phyloP scores from a whole-genome alignment of 2,888 invertebrate genomes.

The Ypsolopha sequella region DNA sequence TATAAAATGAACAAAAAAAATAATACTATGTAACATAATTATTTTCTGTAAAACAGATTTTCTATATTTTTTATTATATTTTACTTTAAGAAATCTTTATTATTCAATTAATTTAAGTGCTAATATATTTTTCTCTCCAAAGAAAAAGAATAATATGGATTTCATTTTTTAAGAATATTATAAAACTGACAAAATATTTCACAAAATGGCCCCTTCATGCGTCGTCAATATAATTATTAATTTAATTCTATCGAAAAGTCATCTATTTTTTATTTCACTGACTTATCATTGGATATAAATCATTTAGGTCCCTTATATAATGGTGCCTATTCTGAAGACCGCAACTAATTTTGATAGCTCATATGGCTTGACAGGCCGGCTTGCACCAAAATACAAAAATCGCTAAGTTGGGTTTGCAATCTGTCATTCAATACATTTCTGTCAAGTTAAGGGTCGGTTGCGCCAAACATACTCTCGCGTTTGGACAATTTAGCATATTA shows the following conservation, averaged over 20 bases:
- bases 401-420: too few species aligned
- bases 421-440: too few species aligned
- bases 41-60: conserved; percentile 5
- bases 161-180: background rate
- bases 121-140: conserved; percentile 2
- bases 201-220: background rate
- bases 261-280: conserved; percentile 6
- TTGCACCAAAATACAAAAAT: too few species aligned
- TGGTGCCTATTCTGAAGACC: too few species aligned
- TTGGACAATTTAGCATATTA: too few species aligned
- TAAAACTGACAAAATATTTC: background rate
- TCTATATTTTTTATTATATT: conserved; percentile 1
- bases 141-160: conserved; percentile 2
- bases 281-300: conserved; percentile 28
- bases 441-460: too few species aligned
- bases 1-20: background rate
- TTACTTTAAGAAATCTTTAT: conserved; percentile 5
- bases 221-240: background rate
- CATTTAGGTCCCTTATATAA: conserved; percentile 4
- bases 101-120: conserved; percentile 2
- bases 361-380: too few species aligned
- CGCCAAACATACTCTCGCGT: too few species aligned
- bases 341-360: too few species aligned
- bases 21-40: background rate
- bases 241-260: conserved; percentile 1